Percentiles rank a stretch among this genome's conserved stretches.
Evolutionary conservation across 2,888 invertebrate species (phyloP).

Genomic region (Pharmacophagus antenor): DNA sequence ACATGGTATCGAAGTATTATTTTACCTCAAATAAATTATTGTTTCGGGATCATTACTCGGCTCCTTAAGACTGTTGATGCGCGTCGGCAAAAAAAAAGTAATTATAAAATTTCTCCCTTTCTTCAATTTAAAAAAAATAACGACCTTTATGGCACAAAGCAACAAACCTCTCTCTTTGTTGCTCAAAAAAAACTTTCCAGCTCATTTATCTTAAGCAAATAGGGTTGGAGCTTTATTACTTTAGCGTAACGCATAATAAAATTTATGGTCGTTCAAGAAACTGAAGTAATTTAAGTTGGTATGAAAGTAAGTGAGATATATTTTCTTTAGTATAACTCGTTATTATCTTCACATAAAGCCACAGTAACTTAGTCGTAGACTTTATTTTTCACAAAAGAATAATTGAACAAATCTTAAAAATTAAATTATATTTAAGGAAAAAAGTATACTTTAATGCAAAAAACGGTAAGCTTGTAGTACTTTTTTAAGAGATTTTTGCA

Average conservation of each 20-base stretch:
- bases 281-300: conserved; percentile 25
- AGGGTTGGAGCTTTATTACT: conserved; percentile 39
- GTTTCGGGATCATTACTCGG: conserved; percentile 31
- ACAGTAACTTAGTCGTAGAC: too few relatives aligned
- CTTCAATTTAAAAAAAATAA: conserved; percentile 23
- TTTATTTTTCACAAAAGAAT: neutral
- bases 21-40: conserved; percentile 27
- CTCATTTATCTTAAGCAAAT: conserved; percentile 51
- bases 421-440: too few relatives aligned
- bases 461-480: too few relatives aligned
- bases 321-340: neutral
- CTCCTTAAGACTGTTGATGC: conserved; percentile 23
- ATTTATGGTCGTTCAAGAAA: conserved; percentile 27
- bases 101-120: conserved; percentile 28
- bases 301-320: conserved; percentile 22
- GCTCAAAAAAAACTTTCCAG: conserved; percentile 38
- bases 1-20: conserved; percentile 24
- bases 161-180: conserved; percentile 22
- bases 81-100: conserved; percentile 17
- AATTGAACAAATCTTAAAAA: neutral
- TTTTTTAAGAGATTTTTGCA: too few relatives aligned
- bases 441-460: too few relatives aligned
- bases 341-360: neutral
- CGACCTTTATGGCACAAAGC: conserved; percentile 13
- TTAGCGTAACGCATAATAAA: conserved; percentile 31